These are phyloP conservation scores for Trichacis sp. DNA, from an alignment of 2,888 invertebrate genomes.

Conservation along the genomic window DNA sequence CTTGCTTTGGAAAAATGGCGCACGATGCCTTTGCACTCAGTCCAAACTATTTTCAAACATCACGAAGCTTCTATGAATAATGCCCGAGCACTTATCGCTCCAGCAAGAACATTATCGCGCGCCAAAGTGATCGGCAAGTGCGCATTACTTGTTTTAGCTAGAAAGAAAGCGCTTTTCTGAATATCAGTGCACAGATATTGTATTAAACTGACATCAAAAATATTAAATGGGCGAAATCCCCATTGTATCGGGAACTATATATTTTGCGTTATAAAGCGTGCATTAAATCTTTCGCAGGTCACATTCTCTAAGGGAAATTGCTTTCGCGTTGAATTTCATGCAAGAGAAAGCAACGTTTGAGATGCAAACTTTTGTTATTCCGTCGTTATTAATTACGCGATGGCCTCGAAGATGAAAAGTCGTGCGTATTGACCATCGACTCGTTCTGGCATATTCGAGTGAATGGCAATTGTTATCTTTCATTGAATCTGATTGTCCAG, in stretches of 20 bases:
- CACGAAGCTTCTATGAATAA: background rate
- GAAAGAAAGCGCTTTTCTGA: background rate
- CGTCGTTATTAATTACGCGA: background rate
- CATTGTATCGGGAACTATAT: slow-evolving; percentile 1
- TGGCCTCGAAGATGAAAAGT: background rate
- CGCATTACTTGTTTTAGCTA: background rate
- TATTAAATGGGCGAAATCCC: background rate
- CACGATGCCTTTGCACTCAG: background rate
- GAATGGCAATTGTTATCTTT: background rate
- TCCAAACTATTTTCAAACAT: background rate
- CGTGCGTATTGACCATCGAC: background rate
- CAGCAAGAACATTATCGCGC: background rate
- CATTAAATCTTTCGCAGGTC: background rate
- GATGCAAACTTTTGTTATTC: background rate
- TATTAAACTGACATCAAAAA: background rate
- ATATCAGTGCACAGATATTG: slow-evolving; percentile 1
- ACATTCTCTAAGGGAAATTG: background rate
- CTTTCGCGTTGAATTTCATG: background rate
- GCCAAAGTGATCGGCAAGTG: background rate
- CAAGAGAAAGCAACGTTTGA: background rate
- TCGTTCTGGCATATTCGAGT: background rate
- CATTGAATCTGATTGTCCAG: background rate
- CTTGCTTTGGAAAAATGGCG: background rate
- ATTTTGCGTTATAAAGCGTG: background rate
- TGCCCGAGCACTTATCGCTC: background rate